Base-by-base conservation (phyloP, 2,888 invertebrate species). In the Phragmatobia fuliginosa region DNA sequence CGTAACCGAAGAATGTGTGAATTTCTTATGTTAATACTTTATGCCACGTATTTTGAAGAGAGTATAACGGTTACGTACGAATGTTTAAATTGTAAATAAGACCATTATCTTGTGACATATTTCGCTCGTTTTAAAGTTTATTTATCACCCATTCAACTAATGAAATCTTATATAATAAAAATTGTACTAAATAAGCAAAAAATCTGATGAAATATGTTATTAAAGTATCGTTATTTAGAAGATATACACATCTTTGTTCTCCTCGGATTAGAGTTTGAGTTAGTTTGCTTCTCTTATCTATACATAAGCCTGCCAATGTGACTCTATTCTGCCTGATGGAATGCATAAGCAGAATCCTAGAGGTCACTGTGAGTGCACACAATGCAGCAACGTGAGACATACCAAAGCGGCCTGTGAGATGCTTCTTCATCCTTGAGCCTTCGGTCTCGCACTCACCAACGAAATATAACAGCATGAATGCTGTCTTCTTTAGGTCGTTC, bases 11-110 rank as follows among this genome's bases (percentile, higher is more conserved):
- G 10, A 52, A 56, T 56, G 52, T 33, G 59, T 25, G 32, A 45
- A 66, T 32, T 32, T 31, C 32, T 18, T 45, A 45, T 21, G 45
- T 45, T 45, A 45, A 45, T 21, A 21, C 7, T 49, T 1, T 1
- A 10, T 21, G 45, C n/a, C 21, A 2, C 16, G 49, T 45, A 4
- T n/a, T 64, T n/a, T 33, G 33, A 63, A 33, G 32, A 14, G 25
- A 32, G 31, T 63, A 16, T 49, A 49, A 63, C n/a, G 6, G n/a
- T 63, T 45, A 49, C 56, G 16, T 63, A 63, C 28, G 56, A 41
- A 31, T 62, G 38, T 62, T 31, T 62, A 41, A 62, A 41, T 41
- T 41, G 21, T 62, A 41, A 56, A 25, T 16, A 25, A 41, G 21
- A 28, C 28, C 18, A n/a, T 52, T 56, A 56, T 56, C 28, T 56